Percentiles rank a stretch among this genome's conserved stretches.
Evolutionary conservation across 1,140 invertebrate genomes (phyloP).

Genomic region (Drosophila subobscura): DNA sequence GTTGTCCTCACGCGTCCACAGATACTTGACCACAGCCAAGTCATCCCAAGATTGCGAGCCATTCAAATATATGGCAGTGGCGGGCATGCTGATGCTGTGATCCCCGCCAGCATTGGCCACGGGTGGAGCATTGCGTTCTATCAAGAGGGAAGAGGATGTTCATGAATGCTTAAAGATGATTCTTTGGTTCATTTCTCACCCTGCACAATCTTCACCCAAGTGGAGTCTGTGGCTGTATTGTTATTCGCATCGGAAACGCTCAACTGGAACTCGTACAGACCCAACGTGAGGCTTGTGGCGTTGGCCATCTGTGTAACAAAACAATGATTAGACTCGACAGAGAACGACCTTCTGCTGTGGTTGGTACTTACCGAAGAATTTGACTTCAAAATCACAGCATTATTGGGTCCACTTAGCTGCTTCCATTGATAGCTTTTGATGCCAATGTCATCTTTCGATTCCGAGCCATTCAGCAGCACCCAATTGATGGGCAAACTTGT

Average conservation of each 20-base stretch:
- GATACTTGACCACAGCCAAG: constrained; percentile 92
- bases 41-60: constrained; percentile 95
- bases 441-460: constrained; percentile 93
- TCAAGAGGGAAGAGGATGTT: constrained; percentile 7
- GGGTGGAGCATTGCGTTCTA: constrained; percentile 93
- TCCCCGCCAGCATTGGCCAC: constrained; percentile 94
- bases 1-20: constrained; percentile 91
- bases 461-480: constrained; percentile 90
- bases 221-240: constrained; percentile 89
- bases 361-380: constrained; percentile 83
- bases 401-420: constrained; percentile 88
- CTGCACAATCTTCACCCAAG: constrained; percentile 93
- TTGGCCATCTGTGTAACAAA: constrained; percentile 85
- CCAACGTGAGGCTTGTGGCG: constrained; percentile 91
- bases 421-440: constrained; percentile 93
- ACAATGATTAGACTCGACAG: background rate
- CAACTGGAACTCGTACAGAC: constrained; percentile 92
- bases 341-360: background rate
- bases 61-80: constrained; percentile 91
- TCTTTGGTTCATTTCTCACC: constrained; percentile 85
- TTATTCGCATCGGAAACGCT: constrained; percentile 93
- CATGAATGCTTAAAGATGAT: background rate
- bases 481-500: constrained; percentile 92
- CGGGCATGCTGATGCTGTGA: constrained; percentile 90
- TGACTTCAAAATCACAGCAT: constrained; percentile 84